Evolutionary conservation across 2,113 vertebrate genomes (phyloP), one percentile per base, ranked within the genome.

Genomic region (Carollia perspicillata): DNA sequence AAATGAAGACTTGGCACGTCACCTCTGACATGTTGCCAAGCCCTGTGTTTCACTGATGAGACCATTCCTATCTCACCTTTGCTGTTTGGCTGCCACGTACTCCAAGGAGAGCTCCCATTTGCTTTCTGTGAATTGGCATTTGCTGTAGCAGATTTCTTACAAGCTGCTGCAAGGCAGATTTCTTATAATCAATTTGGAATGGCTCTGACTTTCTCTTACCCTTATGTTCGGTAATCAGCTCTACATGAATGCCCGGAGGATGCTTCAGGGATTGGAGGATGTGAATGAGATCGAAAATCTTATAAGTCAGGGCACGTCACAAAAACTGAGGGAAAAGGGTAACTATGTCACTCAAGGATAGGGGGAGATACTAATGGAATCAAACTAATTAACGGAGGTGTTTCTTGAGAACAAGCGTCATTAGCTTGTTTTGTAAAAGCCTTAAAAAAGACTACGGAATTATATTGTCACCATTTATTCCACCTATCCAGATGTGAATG

Each of bases 121-220:
- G 42, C 33, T 65, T 91, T 83, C 2, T 37, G 9, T 35, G 53
- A 86, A 78, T 17, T 35, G 78, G 18, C 35, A 44, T 93, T 74
- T 47, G 20, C 49, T 94, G 2, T 23, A 89, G 37, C 53, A 78
- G 28, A 81, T 58, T 80, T 58, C 77, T 80, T 80, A 37, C 77
- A 58, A 55, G 55, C n/a, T 79, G 51, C 85, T 69, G 22, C 47
- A 77, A 77, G 55, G 63, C 65, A 90, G 83, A 72, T 94, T 94
- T 95, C 92, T 44, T 85, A 37, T 30, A 44, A 81, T 85, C 89
- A 85, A 0, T 94, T 79, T 92, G 78, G n/a, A 42, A 51, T 58
- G 58, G 42, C 65, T 90, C 49, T 87, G 47, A 90, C 55, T 84
- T 94, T 90, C 80, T 69, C 16, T 74, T 95, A 55, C 49, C 78